These are phyloP conservation scores for Trichosurus vulpecula DNA, from an alignment of 2,797 vertebrate species.

Conservation along the genomic window DNA sequence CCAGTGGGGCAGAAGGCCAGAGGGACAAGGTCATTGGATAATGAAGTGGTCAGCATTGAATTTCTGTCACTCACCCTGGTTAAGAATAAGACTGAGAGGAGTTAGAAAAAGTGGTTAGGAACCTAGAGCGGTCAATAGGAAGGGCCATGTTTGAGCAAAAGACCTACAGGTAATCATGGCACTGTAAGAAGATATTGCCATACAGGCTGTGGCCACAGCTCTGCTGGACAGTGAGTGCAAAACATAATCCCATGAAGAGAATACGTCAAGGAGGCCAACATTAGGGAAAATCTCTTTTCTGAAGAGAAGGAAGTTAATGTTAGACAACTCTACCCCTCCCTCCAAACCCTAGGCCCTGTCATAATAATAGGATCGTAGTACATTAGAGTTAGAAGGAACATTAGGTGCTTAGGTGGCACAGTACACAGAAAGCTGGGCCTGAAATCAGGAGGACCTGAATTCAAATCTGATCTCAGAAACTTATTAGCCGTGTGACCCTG, in stretches of 20 bases:
- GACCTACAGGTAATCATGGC: not conserved
- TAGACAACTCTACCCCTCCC: not conserved
- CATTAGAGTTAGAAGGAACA: not conserved
- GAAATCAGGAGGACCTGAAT: not conserved
- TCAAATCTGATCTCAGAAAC: not conserved
- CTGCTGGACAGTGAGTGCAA: not conserved
- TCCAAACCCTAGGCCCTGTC: not conserved
- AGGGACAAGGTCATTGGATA: constrained; percentile 89
- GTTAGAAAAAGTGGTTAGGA: constrained; percentile 71
- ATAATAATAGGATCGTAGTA: not conserved
- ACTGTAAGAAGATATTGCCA: not conserved
- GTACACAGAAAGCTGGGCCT: not conserved
- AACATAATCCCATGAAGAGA: not conserved
- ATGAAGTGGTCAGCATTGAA: constrained; percentile 97
- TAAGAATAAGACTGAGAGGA: constrained; percentile 80
- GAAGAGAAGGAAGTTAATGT: constrained; percentile 18
- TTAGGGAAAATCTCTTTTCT: not conserved
- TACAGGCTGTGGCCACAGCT: not conserved
- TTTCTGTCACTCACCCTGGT: constrained; percentile 94
- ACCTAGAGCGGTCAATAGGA: constrained; percentile 65
- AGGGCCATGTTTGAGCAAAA: not conserved
- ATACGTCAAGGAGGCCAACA: not conserved
- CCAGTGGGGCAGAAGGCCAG: constrained; percentile 86
- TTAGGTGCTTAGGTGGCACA: not conserved
- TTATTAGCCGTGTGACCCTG: not conserved